These are phyloP conservation scores for Leguminivora glycinivorella DNA, from an alignment of 1,140 invertebrate species.

Conservation along the genomic window DNA sequence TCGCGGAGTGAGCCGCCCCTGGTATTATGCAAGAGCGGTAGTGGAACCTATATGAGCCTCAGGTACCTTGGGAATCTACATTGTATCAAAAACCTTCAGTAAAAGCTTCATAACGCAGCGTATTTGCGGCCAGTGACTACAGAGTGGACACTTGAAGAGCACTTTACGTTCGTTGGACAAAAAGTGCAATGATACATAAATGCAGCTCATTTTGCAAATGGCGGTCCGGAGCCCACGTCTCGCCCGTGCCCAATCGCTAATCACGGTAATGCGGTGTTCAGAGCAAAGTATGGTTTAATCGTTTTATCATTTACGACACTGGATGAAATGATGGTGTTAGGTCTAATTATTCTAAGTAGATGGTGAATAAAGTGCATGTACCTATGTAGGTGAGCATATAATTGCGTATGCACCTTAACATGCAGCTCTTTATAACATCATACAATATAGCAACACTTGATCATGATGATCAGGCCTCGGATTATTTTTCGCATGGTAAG, in stretches of 20 bases:
- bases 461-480: no score
- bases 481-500: no score
- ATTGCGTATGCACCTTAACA: no score
- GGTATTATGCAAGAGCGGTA: no score
- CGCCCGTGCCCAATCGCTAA: constrained; percentile 39
- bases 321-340: background rate
- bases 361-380: no score
- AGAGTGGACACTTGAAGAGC: constrained; percentile 3
- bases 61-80: no score
- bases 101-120: background rate
- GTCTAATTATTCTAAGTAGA: background rate
- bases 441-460: no score
- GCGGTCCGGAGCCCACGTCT: background rate
- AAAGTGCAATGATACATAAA: background rate
- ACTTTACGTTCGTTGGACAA: background rate
- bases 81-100: background rate
- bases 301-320: background rate
- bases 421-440: no score
- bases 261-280: constrained; percentile 20
- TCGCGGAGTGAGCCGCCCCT: no score
- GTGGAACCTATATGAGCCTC: no score
- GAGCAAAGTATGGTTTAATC: background rate
- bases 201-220: constrained; percentile 12
- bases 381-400: no score
- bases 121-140: background rate